Base-by-base conservation (phyloP, 92 coral and sea anemone species). In the Heteractis magnifica region DNA sequence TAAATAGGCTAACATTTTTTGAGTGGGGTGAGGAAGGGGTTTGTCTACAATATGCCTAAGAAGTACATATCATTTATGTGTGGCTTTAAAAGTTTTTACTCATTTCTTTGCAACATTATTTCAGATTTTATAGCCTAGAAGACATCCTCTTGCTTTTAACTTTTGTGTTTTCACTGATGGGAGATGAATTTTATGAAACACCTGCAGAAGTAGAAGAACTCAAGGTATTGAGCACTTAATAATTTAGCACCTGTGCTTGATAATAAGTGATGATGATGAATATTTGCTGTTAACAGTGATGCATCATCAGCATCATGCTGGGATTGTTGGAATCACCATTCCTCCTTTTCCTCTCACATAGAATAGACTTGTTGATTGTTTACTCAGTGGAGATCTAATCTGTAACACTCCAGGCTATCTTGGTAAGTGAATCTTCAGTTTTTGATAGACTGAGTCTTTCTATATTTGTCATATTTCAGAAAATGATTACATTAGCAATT, bases 191-290 rank as follows among this genome's bases (percentile, higher is more conserved):
- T 70, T 89, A 76, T 55, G 83, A 92, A 23, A 92, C 99, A 12
- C 98, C 93, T 20, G 87, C 89, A 49, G 97, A 97, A 60, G 92
- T 94, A 89, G 94, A 92, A 56, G 75, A 87, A 76, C 86, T 97
- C 16, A 91, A 94, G 83, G 98, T 96, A 72, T 14, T 65, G 71
- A 65, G 16, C 5, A 5, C 16, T 26, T 26, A 26, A 26, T 26
- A 26, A 26, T 26, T 26, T 26, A 26, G 26, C 26, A 26, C 26
- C 26, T 26, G 26, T 34, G 44, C 44, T 34, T 34, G 44, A 34
- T 34, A 34, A 34, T 34, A 34, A 1, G 41, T 65, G 72, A 65
- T n/a, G 72, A 65, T 12, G 14, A 55, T 55, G 10, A 8, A 55
- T 55, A 6, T 6, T 53, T 55, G 8, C 0, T 8, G 13, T 55